phyloP scores from a whole-genome alignment of 2,888 invertebrate species.

The Crepidodera aurea region DNA sequence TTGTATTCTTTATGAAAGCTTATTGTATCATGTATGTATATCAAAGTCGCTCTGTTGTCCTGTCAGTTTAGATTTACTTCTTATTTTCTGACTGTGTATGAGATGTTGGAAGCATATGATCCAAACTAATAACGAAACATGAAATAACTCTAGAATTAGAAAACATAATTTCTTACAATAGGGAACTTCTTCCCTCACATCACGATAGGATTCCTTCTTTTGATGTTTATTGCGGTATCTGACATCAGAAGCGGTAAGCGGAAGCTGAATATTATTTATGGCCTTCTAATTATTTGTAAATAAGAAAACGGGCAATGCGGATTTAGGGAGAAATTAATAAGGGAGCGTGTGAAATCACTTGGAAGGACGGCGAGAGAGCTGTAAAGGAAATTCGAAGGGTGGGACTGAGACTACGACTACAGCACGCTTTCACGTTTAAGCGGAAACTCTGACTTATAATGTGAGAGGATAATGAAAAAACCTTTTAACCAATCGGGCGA shows the following conservation, averaged over 20 bases:
- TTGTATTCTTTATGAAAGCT: no score
- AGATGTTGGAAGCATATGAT: no score
- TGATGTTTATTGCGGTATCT: conserved; percentile 54
- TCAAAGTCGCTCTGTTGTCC: no score
- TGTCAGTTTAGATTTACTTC: no score
- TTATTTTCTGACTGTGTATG: no score
- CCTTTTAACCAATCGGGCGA: no score
- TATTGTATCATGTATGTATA: no score
- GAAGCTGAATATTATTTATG: conserved; percentile 50
- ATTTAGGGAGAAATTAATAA: conserved; percentile 43
- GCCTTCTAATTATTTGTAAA: conserved; percentile 52
- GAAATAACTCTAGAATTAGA: no score
- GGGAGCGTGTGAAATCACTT: conserved; percentile 39
- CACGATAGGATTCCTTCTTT: conserved; percentile 42
- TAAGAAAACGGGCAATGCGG: conserved; percentile 43
- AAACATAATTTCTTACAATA: no score
- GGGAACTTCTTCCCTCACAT: no score
- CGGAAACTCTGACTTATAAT: conserved; percentile 3
- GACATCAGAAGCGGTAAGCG: conserved; percentile 46
- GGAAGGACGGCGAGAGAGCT: conserved; percentile 33
- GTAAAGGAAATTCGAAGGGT: conserved; percentile 29
- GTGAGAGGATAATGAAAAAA: conserved; percentile 16
- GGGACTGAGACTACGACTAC: neutral
- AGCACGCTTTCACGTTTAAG: neutral
- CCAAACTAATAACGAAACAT: no score